Percentiles rank a stretch among this genome's conserved stretches.
Conservation (phyloP, 2,888 invertebrate species). For the Coronaproctus castanopsis region DNA sequence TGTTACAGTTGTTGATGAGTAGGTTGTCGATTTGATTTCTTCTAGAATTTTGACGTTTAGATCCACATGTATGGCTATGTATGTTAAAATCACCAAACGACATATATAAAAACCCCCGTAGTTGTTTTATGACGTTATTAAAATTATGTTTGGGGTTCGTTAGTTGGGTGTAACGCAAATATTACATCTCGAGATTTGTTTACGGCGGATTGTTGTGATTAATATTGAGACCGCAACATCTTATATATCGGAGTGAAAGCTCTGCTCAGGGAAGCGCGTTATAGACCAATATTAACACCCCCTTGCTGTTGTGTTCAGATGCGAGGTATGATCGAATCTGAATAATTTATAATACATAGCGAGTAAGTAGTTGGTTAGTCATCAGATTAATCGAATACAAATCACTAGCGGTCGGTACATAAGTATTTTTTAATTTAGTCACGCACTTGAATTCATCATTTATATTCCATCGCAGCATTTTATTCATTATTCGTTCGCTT, state of each 20-base stretch:
- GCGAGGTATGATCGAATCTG: not conserved
- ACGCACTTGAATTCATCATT: not conserved
- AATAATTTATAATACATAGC: not conserved
- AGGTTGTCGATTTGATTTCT: not conserved
- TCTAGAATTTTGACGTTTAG: not conserved
- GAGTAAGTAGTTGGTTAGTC: not conserved
- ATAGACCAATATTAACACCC: not conserved
- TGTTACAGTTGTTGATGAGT: not conserved
- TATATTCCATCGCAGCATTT: not conserved
- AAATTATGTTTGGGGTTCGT: not conserved
- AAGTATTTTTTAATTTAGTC: not conserved
- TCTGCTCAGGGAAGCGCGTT: not conserved
- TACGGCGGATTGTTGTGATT: not conserved
- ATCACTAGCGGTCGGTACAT: not conserved
- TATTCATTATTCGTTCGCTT: not conserved
- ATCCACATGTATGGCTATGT: not conserved
- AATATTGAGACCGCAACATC: not conserved
- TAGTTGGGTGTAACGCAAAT: not conserved
- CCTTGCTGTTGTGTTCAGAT: not conserved
- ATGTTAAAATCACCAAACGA: not conserved
- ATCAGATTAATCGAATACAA: not conserved
- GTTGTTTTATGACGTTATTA: not conserved
- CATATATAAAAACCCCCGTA: not conserved
- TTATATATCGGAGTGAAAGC: not conserved
- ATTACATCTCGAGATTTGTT: not conserved